Evolutionary conservation across 2,888 invertebrate species (phyloP).

Genomic region (Chalcis sispes): DNA sequence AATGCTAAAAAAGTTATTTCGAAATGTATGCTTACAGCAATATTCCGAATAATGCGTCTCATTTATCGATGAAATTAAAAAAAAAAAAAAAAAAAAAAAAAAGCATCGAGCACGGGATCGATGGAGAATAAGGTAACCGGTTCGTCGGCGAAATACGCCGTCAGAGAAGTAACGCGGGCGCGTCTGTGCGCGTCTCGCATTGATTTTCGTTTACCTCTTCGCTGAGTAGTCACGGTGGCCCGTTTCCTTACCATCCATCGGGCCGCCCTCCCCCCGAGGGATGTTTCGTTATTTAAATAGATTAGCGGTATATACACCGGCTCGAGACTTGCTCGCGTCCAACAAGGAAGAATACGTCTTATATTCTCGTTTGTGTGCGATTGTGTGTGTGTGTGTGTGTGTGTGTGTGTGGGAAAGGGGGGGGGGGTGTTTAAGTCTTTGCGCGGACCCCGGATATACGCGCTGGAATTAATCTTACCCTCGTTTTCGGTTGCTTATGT

Average conservation of each 20-base stretch:
- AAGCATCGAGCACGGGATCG: no score
- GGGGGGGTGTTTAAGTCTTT: no score
- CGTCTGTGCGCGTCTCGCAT: slow-evolving; percentile 60
- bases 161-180: not conserved
- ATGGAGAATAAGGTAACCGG: not conserved
- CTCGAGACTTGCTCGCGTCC: slow-evolving; percentile 27
- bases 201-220: slow-evolving; percentile 74
- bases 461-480: slow-evolving; percentile 50
- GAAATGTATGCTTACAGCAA: no score
- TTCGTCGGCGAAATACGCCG: not conserved
- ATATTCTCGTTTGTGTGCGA: slow-evolving; percentile 3
- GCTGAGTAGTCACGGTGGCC: slow-evolving; percentile 42
- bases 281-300: slow-evolving; percentile 76
- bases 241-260: slow-evolving; percentile 59
- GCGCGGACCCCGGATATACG: slow-evolving; percentile 10
- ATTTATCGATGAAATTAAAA: no score
- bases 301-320: slow-evolving; percentile 70
- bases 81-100: no score
- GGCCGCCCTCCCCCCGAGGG: slow-evolving; percentile 65
- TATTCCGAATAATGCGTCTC: no score
- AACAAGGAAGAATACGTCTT: slow-evolving; percentile 61
- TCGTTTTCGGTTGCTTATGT: not conserved
- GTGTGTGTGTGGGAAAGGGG: not conserved
- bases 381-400: not conserved
- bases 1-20: no score